Base-by-base conservation (phyloP, 2,888 invertebrate species). In the Ametastegia equiseti region DNA sequence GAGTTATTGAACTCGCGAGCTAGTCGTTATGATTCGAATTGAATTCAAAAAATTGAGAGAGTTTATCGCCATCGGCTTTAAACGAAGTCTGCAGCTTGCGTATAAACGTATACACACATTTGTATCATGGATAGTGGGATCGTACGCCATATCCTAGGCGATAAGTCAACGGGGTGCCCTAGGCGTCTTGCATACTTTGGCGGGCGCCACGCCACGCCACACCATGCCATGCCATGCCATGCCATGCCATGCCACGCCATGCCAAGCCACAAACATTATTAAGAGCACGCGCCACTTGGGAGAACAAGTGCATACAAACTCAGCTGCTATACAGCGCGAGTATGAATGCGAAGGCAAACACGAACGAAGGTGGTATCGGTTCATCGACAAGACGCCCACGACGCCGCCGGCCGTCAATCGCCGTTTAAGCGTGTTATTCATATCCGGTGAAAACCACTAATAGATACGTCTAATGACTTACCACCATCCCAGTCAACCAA, bases 111-210 rank as follows among this genome's bases (percentile, higher is more conserved):
- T 65, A 19, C 23, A 15, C 45, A 69, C 45, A 67, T 42, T 45
- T 15, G 71, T 47, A 71, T 36, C 75, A 30, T 13, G 75, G 19
- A 54, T 54, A 54, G 33, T 50, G n/a, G 50, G 33, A 75, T 36
- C 47, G 47, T 30, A 30, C 19, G 27, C 39, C 13, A 60, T 63
- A 78, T 78, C 60, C 78, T 57, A 78, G 60, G 78, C 60, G 78
- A 78, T 78, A 78, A 78, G 78, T 78, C 78, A 78, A 78, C 78
- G 78, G 78, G 78, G 78, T 63, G 78, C 78, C 78, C 42, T 78
- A 78, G 78, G 78, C 78, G 78, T 30, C 78, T 27, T 54, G 36
- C 54, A 57, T 78, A 78, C 78, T 78, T 78, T 63, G 63, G 60
- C 78, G 60, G 63, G 63, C 63, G 47, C 63, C 78, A 63, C 42